These are phyloP conservation scores for Aricia artaxerxes DNA, from an alignment of 2,888 invertebrate species.

Conservation along the genomic window DNA sequence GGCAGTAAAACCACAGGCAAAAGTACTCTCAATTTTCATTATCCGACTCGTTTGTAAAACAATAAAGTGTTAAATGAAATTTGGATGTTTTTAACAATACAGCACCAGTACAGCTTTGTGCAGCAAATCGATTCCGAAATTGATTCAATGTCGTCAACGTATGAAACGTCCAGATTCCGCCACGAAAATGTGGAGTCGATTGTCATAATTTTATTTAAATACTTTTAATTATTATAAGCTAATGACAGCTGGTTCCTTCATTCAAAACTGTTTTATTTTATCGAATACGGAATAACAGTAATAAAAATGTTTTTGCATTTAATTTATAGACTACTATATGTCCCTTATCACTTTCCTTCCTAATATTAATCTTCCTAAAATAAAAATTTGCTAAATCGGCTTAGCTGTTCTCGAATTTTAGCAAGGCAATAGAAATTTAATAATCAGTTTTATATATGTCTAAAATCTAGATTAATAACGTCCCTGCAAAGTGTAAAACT, in stretches of 20 bases:
- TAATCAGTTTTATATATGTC: background rate
- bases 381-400: too few species aligned
- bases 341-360: too few species aligned
- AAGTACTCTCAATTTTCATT: background rate
- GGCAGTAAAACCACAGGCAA: background rate
- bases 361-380: too few species aligned
- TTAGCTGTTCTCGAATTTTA: too few species aligned
- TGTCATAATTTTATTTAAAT: background rate
- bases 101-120: slow-evolving; percentile 24
- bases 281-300: too few species aligned
- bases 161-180: slow-evolving; percentile 16
- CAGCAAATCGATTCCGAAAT: slow-evolving; percentile 29
- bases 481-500: background rate
- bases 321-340: too few species aligned
- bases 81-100: slow-evolving; percentile 5
- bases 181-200: background rate
- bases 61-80: slow-evolving; percentile 19
- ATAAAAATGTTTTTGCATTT: too few species aligned
- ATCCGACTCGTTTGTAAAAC: background rate
- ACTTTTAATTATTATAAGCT: background rate
- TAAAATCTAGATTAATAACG: background rate
- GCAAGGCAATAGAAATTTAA: too few species aligned
- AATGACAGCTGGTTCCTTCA: background rate
- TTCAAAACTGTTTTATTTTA: too few species aligned
- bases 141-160: slow-evolving; percentile 25